Conservation (phyloP, 2,797 vertebrate genomes). For the Pygocentrus nattereri region DNA sequence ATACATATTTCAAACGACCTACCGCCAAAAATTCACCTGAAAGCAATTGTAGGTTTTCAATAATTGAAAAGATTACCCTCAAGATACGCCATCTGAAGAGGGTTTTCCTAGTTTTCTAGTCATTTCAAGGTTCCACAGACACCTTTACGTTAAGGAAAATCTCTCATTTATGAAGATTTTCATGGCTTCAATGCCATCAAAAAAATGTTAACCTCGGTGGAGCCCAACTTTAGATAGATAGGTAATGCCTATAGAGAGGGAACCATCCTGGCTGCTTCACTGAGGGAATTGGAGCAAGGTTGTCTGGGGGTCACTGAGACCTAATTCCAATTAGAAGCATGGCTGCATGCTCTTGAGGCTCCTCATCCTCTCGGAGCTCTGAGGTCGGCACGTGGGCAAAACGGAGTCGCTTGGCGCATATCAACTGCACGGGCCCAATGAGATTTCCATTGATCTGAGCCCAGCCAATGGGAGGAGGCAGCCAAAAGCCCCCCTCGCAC, state of each 20-base stretch:
- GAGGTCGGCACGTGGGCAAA: constrained; percentile 64
- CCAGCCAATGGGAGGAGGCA: constrained; percentile 66
- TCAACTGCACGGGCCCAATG: constrained; percentile 67
- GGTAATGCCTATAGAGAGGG: neutral
- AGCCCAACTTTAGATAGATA: neutral
- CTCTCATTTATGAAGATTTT: neutral
- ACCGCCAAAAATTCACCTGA: too few relatives aligned
- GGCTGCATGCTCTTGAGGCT: constrained; percentile 36
- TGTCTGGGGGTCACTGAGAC: constrained; percentile 37
- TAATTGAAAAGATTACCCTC: too few relatives aligned
- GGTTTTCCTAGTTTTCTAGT: too few relatives aligned
- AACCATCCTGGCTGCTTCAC: constrained; percentile 24
- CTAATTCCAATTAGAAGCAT: constrained; percentile 60
- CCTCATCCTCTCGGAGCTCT: constrained; percentile 49
- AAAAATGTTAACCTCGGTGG: neutral
- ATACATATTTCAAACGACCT: too few relatives aligned
- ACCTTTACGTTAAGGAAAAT: neutral
- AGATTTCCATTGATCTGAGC: constrained; percentile 72
- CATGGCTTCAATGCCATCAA: neutral
- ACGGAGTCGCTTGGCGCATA: constrained; percentile 66
- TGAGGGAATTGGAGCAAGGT: constrained; percentile 36
- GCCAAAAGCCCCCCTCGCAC: constrained; percentile 62
- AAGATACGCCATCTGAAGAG: too few relatives aligned
- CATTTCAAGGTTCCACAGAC: neutral
- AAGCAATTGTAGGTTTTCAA: too few relatives aligned